phyloP scores from a whole-genome alignment of 2,113 vertebrate genomes.

The Anguilla rostrata region DNA sequence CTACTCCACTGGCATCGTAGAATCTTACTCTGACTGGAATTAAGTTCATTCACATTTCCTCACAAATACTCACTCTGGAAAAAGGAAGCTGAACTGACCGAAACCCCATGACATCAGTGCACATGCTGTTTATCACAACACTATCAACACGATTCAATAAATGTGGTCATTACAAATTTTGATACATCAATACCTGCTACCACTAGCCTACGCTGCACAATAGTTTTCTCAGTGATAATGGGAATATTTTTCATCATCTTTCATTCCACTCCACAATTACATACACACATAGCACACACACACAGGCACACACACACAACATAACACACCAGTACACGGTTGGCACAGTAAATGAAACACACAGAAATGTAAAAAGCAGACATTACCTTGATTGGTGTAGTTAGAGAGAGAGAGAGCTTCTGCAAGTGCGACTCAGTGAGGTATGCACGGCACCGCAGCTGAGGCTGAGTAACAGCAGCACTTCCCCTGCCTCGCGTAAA shows the following conservation, averaged over 20 bases:
- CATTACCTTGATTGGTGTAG: background rate
- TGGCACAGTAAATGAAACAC: background rate
- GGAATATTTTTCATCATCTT: background rate
- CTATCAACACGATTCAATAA: background rate
- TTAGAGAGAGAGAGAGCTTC: background rate
- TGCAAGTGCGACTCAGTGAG: background rate
- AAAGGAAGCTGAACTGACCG: background rate
- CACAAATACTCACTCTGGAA: background rate
- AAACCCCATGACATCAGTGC: background rate
- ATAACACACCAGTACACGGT: background rate
- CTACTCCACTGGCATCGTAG: background rate
- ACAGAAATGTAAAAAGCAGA: background rate
- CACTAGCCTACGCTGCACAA: background rate
- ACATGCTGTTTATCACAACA: background rate
- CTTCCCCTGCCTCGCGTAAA: background rate
- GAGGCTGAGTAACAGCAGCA: background rate
- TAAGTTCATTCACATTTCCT: background rate
- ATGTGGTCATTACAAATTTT: background rate
- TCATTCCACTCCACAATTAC: background rate
- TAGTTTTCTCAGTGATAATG: background rate
- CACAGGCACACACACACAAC: background rate
- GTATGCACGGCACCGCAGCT: background rate
- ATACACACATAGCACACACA: background rate
- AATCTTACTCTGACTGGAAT: background rate
- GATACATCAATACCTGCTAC: background rate